These are phyloP conservation scores for Hypena proboscidalis DNA, from an alignment of 2,888 invertebrate genomes.

Conservation along the genomic window DNA sequence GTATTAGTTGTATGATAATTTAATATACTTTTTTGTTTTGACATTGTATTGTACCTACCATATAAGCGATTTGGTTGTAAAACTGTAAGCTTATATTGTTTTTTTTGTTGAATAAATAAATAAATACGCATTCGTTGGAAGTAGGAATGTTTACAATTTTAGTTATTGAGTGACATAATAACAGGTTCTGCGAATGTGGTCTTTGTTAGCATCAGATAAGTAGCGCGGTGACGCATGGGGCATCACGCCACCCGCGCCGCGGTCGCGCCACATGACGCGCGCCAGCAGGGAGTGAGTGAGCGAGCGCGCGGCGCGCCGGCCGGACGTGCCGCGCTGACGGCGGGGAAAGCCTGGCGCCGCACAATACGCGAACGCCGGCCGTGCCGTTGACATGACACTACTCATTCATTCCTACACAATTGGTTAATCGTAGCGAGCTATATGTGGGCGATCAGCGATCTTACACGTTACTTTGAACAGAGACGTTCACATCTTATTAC, in stretches of 20 bases:
- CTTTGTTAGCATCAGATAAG: conserved; percentile 27
- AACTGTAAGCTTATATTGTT: too few relatives aligned
- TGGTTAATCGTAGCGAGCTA: conserved; percentile 21
- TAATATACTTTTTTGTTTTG: too few relatives aligned
- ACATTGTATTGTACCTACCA: too few relatives aligned
- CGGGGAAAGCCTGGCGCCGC: conserved; percentile 8
- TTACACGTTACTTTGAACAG: conserved; percentile 6
- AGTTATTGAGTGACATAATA: conserved; percentile 38
- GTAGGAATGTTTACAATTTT: conserved; percentile 35
- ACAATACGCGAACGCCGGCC: conserved; percentile 5
- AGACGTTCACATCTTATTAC: neutral
- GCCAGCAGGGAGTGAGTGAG: too few relatives aligned
- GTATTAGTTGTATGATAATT: too few relatives aligned
- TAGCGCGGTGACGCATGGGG: conserved; percentile 32
- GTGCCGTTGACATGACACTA: conserved; percentile 22
- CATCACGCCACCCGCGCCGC: conserved; percentile 34
- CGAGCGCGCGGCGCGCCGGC: neutral
- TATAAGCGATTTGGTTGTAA: too few relatives aligned
- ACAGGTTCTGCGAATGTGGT: conserved; percentile 29
- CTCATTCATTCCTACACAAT: conserved; percentile 25
- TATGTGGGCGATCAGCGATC: conserved; percentile 21
- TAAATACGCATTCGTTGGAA: too few relatives aligned
- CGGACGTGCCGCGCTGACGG: neutral
- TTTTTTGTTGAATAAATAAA: too few relatives aligned
- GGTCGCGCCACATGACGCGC: too few relatives aligned